Evolutionary conservation across 2,797 vertebrate species (phyloP).

Genomic region (Argentina silus): DNA sequence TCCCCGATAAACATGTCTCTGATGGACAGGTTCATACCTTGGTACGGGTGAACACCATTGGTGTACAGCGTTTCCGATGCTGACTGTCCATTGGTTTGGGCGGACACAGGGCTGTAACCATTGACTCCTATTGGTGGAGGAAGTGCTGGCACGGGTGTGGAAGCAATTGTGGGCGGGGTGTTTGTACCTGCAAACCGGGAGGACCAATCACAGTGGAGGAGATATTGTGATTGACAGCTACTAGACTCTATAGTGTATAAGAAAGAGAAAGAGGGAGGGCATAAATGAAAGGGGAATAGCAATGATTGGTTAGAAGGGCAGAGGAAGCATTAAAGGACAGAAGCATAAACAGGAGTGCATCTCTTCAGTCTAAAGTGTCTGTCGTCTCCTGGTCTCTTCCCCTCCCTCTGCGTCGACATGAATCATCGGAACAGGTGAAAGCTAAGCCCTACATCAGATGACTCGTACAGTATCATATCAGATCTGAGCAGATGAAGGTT

Average conservation of each 20-base stretch:
- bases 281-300: constrained; percentile 13
- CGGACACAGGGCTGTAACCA: constrained; percentile 85
- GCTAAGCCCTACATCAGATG: too few relatives aligned
- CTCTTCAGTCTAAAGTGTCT: not conserved
- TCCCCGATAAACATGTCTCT: not conserved
- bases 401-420: not conserved
- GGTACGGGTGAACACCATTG: constrained; percentile 89
- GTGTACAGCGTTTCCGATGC: constrained; percentile 88
- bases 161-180: constrained; percentile 89
- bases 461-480: too few relatives aligned
- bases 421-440: too few relatives aligned
- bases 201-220: constrained; percentile 41
- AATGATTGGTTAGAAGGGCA: constrained; percentile 7
- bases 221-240: constrained; percentile 32
- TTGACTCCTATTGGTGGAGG: constrained; percentile 88
- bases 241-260: constrained; percentile 21
- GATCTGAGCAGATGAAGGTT: not conserved
- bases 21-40: constrained; percentile 76
- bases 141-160: constrained; percentile 86
- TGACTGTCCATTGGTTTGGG: constrained; percentile 85
- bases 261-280: constrained; percentile 16
- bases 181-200: constrained; percentile 82
- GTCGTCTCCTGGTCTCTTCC: not conserved
- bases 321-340: not conserved
- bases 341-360: too few relatives aligned